phyloP scores from a whole-genome alignment of 2,113 vertebrate genomes.

The Salvelinus namaycush region DNA sequence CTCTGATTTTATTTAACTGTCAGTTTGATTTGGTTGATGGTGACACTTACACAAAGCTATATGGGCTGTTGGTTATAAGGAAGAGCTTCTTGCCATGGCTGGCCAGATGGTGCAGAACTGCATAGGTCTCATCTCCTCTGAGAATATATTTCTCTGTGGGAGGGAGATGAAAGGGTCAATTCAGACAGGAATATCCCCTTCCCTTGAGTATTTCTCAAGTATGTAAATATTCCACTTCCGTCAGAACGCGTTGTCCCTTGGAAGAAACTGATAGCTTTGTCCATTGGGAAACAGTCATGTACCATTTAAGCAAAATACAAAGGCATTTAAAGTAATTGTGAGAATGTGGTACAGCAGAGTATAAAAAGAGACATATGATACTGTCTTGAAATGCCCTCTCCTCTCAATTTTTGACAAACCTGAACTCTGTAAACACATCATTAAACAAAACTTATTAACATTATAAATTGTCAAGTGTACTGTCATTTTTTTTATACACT shows the following conservation, averaged over 20 bases:
- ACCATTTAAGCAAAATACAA: neutral
- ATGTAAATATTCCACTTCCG: neutral
- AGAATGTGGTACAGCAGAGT: too few species aligned
- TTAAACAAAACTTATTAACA: too few species aligned
- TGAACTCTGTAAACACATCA: too few species aligned
- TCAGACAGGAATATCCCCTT: neutral
- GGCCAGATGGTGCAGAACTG: constrained; percentile 78
- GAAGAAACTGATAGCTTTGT: neutral
- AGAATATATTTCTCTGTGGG: constrained; percentile 80
- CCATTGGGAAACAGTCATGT: neutral
- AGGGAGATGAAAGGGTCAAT: neutral
- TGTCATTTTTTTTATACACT: too few species aligned
- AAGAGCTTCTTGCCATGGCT: constrained; percentile 80
- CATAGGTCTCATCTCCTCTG: constrained; percentile 79
- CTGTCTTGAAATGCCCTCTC: too few species aligned
- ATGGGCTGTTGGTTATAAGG: constrained; percentile 87
- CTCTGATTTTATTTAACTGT: neutral
- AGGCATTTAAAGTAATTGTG: neutral
- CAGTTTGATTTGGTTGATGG: neutral
- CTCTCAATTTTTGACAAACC: too few species aligned
- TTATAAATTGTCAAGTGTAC: too few species aligned
- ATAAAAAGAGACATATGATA: too few species aligned
- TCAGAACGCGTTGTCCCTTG: neutral
- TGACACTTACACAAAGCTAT: constrained; percentile 83
- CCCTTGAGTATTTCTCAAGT: neutral